Percentiles rank a stretch among this genome's conserved stretches.
Conservation (phyloP, 2,797 vertebrate genomes). For the Dromococcyx pavoninus region DNA sequence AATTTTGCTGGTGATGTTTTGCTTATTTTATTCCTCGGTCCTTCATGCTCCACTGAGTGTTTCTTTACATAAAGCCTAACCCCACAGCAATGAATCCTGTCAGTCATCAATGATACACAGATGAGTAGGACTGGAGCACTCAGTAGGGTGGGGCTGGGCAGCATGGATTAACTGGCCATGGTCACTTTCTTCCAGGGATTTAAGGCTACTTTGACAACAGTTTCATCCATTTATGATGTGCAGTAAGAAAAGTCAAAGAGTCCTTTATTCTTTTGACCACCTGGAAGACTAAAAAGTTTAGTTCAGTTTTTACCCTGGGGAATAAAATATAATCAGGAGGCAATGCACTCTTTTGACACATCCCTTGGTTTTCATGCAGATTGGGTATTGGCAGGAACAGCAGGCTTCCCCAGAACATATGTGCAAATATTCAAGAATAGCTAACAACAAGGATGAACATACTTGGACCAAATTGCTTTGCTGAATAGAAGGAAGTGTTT, state of each 20-base stretch:
- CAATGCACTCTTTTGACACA: not conserved
- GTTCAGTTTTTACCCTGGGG: not conserved
- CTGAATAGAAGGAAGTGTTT: not conserved
- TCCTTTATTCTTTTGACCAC: not conserved
- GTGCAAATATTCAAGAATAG: constrained; percentile 62
- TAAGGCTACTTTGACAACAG: not conserved
- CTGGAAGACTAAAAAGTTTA: not conserved
- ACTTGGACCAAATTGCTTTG: not conserved
- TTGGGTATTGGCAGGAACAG: constrained; percentile 16
- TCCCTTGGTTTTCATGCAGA: constrained; percentile 11
- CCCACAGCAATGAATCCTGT: not conserved
- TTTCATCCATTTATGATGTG: not conserved
- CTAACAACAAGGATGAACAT: constrained; percentile 58
- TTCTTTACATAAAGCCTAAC: not conserved
- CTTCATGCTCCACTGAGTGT: not conserved
- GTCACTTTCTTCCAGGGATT: not conserved
- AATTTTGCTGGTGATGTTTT: not conserved
- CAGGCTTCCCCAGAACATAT: constrained; percentile 66
- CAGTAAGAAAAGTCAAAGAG: not conserved
- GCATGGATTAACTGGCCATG: fast-evolving
- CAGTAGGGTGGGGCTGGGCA: not conserved
- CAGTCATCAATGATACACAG: not conserved
- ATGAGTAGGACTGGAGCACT: not conserved
- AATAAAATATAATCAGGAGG: constrained; percentile 19
- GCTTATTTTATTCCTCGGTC: not conserved